These are phyloP conservation scores for Crotalus tigris DNA, from an alignment of 2,113 vertebrate genomes.

Conservation along the genomic window DNA sequence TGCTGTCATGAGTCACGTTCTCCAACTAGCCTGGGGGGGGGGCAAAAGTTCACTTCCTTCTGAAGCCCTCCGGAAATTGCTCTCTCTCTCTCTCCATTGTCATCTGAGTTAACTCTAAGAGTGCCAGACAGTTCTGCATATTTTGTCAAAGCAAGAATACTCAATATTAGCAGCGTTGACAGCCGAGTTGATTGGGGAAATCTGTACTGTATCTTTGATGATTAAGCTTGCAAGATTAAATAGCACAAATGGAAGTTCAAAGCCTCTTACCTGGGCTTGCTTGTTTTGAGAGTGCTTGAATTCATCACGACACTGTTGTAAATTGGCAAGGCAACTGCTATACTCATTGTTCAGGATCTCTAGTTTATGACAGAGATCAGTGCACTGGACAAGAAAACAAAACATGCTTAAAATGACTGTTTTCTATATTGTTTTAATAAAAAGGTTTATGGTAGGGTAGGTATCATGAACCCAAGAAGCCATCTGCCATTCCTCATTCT, in stretches of 20 bases:
- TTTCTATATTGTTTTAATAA: neutral
- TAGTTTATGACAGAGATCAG: conserved; percentile 78
- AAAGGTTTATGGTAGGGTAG: neutral
- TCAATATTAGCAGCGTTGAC: too few species aligned
- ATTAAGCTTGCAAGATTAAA: neutral
- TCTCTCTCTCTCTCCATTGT: too few species aligned
- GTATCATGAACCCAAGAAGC: neutral
- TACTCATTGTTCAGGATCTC: conserved; percentile 79
- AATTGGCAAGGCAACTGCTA: conserved; percentile 74
- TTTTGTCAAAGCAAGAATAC: too few species aligned
- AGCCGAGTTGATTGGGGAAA: neutral
- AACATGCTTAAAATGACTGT: neutral
- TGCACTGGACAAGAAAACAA: conserved; percentile 69
- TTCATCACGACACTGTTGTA: conserved; percentile 81
- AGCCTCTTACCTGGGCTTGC: conserved; percentile 56
- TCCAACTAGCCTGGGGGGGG: too few species aligned
- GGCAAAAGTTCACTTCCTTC: too few species aligned
- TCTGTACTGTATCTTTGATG: neutral
- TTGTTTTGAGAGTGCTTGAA: conserved; percentile 63
- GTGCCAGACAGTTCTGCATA: too few species aligned
- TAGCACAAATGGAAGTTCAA: neutral
- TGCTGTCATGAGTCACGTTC: too few species aligned
- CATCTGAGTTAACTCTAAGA: too few species aligned
- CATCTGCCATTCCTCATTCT: neutral
- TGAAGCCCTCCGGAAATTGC: too few species aligned